phyloP scores from a whole-genome alignment of 2,888 invertebrate genomes.

The Meteorus colon region DNA sequence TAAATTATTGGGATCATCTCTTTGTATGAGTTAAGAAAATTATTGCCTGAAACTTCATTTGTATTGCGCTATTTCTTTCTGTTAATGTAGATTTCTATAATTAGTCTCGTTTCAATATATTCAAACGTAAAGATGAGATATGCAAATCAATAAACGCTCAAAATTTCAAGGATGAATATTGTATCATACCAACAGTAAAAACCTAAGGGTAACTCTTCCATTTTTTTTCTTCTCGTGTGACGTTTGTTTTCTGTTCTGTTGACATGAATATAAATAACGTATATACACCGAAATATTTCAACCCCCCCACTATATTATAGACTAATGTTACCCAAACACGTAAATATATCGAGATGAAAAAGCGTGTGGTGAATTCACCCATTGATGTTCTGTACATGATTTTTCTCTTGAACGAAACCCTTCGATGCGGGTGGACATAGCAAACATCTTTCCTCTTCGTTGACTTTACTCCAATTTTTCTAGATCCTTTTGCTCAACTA shows the following conservation, averaged over 20 bases:
- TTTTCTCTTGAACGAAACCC: not conserved
- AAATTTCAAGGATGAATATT: too few relatives aligned
- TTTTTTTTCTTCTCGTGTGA: too few relatives aligned
- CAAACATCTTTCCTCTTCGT: slow-evolving; percentile 32
- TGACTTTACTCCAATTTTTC: not conserved
- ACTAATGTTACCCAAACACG: too few relatives aligned
- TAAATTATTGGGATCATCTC: not conserved
- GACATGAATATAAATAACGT: too few relatives aligned
- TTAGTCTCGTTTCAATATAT: not conserved
- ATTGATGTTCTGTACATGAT: not conserved
- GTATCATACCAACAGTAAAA: not conserved
- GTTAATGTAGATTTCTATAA: not conserved
- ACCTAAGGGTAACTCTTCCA: too few relatives aligned
- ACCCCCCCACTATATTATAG: too few relatives aligned
- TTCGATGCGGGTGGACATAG: slow-evolving; percentile 12
- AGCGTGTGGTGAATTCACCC: not conserved
- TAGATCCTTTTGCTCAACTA: not conserved
- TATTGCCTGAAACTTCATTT: not conserved
- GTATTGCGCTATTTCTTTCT: not conserved
- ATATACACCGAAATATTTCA: too few relatives aligned
- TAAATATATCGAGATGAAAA: too few relatives aligned
- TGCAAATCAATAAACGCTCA: not conserved
- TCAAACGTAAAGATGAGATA: not conserved
- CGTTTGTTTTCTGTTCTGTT: too few relatives aligned
- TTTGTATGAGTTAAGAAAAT: not conserved